Percentiles rank a stretch among this genome's conserved stretches.
Evolutionary conservation across 2,888 invertebrate genomes (phyloP).

Genomic region (Hybos culiciformis): DNA sequence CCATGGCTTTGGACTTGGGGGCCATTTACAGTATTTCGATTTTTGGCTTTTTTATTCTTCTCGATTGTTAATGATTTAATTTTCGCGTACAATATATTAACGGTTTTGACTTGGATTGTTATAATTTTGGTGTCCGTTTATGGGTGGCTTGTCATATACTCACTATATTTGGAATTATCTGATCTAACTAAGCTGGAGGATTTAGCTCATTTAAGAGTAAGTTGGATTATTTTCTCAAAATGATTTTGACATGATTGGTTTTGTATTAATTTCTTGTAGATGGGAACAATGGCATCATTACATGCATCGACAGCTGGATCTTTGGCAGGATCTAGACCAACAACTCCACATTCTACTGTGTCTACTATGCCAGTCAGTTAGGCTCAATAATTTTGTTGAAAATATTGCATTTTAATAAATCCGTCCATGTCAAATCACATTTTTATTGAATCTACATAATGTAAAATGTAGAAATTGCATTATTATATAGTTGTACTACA

Average conservation of each 20-base stretch:
- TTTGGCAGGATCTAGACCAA: conserved; percentile 75
- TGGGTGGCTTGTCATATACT: conserved; percentile 79
- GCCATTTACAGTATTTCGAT: conserved; percentile 61
- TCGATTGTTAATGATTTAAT: conserved; percentile 82
- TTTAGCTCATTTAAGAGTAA: conserved; percentile 78
- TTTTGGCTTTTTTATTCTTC: conserved; percentile 69
- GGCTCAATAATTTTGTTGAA: too few species aligned
- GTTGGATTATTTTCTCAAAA: conserved; percentile 20
- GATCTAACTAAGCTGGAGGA: conserved; percentile 83
- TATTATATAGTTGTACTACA: too few species aligned
- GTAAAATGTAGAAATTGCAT: too few species aligned
- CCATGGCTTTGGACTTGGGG: conserved; percentile 80
- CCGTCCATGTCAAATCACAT: too few species aligned
- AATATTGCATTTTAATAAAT: too few species aligned
- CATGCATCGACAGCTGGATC: conserved; percentile 77
- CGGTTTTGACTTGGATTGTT: conserved; percentile 63
- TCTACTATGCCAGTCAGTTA: conserved; percentile 73
- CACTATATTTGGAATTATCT: conserved; percentile 68
- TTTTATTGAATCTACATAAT: neutral
- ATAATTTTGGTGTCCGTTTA: conserved; percentile 56
- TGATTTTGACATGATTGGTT: conserved; percentile 1
- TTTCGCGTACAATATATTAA: conserved; percentile 74
- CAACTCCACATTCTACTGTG: conserved; percentile 81
- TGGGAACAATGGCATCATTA: conserved; percentile 77
- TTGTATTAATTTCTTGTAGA: conserved; percentile 39